These are phyloP conservation scores for Akabosia matsudoensis DNA, from an alignment of 1,140 invertebrate species.

Conservation along the genomic window DNA sequence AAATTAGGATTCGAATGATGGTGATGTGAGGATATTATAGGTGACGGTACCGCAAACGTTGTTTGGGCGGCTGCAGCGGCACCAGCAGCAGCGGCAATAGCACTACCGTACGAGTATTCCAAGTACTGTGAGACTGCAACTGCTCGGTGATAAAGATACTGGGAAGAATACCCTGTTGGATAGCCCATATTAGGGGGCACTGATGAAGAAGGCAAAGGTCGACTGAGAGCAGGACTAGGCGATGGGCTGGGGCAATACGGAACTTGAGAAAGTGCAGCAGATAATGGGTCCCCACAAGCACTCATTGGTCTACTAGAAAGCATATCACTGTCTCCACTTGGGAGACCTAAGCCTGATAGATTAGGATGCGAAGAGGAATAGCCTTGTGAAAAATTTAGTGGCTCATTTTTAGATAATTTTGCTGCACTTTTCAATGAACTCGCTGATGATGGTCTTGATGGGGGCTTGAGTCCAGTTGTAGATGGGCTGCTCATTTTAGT, in stretches of 20 bases:
- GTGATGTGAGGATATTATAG: neutral
- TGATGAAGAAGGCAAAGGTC: slow-evolving; percentile 37
- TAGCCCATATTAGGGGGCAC: slow-evolving; percentile 29
- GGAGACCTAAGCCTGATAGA: neutral
- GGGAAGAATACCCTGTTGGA: neutral
- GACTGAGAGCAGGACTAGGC: slow-evolving; percentile 12
- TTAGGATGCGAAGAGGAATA: neutral
- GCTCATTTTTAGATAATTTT: neutral
- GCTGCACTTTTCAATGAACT: slow-evolving; percentile 8
- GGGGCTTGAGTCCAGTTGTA: neutral
- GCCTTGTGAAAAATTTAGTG: neutral
- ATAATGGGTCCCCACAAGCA: neutral
- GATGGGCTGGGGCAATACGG: neutral
- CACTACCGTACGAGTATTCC: neutral
- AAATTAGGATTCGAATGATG: neutral
- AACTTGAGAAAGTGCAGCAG: neutral
- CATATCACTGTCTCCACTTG: neutral
- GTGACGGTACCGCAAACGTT: neutral
- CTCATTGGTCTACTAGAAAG: neutral
- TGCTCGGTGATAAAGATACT: neutral
- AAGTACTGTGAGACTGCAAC: neutral
- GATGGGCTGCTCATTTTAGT: neutral
- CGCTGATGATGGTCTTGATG: slow-evolving; percentile 4
- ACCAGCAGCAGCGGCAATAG: neutral
- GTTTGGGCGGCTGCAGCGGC: neutral